Base-by-base conservation (phyloP, 2,113 vertebrate genomes). In the Nothoprocta perdicaria region DNA sequence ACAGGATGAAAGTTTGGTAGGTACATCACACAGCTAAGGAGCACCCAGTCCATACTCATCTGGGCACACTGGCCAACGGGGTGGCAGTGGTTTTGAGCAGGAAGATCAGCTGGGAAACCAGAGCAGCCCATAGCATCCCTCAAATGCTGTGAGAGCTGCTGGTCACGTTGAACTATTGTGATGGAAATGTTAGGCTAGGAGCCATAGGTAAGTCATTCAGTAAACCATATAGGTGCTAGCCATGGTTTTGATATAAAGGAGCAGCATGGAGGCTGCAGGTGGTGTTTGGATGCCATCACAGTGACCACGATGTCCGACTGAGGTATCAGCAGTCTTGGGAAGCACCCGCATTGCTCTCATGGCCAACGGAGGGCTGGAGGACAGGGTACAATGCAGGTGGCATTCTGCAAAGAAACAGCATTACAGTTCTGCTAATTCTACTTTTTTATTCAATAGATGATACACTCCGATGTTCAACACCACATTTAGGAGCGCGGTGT, bases 1-100 rank as follows among this genome's bases (percentile, higher is more conserved):
- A 61, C 84, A 97, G 12, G 96, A 97, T 5, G 94, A 96, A 3
- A 91, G 88, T 94, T 69, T 78, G 97, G 99, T 99, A 96, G 41
- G 98, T 97, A 67, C 23, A 16, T 10, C 67, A 23, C 73, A 79
- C 27, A 14, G 35, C 12, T 0, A 0, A n/a, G 50, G 17, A 15
- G 23, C 26, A 24, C 17, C 5, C 2, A 1, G 62, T 80, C 48
- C 21, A 22, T 22, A 23, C 21, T 41, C 43, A 2, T 1, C 1
- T 6, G 61, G 19, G 22, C 46, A 38, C 26, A 26, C 27, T 77
- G 31, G 52, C 67, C 43, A 71, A 14, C 9, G n/a, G 50, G 21
- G 31, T 15, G 23, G 45, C 74, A 52, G 1, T 40, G 60, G 23
- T 55, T 66, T 45, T 16, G 65, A 41, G 17, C 43, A 26, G 65